phyloP scores from a whole-genome alignment of 2,888 invertebrate genomes.

The Crematogaster levior region DNA sequence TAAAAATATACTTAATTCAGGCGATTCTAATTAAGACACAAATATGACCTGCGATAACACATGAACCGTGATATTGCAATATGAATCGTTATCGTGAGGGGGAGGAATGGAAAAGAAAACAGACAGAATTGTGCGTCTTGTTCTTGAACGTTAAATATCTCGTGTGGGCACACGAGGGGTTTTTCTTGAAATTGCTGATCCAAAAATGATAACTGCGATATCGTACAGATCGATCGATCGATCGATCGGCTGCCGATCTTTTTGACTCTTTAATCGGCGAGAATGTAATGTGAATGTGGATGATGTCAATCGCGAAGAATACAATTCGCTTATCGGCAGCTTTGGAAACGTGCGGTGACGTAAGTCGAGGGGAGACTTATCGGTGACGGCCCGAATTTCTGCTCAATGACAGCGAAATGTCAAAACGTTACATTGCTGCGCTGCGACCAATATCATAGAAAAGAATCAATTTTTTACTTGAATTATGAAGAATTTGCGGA shows the following conservation, averaged over 20 bases:
- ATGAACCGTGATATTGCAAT: neutral
- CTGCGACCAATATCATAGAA: neutral
- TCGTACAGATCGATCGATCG: neutral
- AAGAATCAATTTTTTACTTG: neutral
- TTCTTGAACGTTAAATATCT: neutral
- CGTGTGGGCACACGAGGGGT: too few relatives aligned
- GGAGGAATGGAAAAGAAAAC: neutral
- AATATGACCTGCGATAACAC: slow-evolving; percentile 31
- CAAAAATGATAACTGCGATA: slow-evolving; percentile 6
- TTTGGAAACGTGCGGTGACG: slow-evolving; percentile 59
- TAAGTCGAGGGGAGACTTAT: slow-evolving; percentile 54
- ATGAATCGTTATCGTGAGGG: slow-evolving; percentile 24
- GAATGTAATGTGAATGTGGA: neutral
- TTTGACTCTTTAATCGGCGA: slow-evolving; percentile 33
- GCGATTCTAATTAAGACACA: slow-evolving; percentile 17
- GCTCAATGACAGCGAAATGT: slow-evolving; percentile 57
- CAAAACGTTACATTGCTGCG: slow-evolving; percentile 16
- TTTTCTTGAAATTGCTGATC: neutral
- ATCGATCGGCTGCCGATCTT: slow-evolving; percentile 26
- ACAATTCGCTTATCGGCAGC: slow-evolving; percentile 53
- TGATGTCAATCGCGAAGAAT: slow-evolving; percentile 54
- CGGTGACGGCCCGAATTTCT: slow-evolving; percentile 51
- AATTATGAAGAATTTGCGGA: neutral
- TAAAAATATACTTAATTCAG: slow-evolving; percentile 19
- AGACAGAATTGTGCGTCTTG: neutral